Evolutionary conservation across 2,888 invertebrate genomes (phyloP), one percentile per base, ranked within the genome.

Genomic region (Synergus laeviventris): DNA sequence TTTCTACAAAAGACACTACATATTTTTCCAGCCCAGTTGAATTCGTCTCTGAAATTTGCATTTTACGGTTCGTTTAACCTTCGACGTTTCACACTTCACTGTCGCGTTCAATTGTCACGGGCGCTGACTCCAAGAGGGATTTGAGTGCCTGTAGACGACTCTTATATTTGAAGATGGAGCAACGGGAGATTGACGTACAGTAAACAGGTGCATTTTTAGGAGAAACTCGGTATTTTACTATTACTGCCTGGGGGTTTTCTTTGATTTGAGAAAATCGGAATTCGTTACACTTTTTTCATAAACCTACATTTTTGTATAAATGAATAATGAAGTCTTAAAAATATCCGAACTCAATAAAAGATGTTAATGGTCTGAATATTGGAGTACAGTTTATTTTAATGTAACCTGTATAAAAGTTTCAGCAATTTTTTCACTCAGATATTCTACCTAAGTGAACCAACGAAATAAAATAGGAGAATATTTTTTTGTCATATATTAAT

Each of bases 1-100:
- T 66, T 42, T 45, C 21, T 24, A 16, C 16, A 21, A 66, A 49
- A 70, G 31, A 45, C 8, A 21, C 14, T 42, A 14, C 12, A 66
- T 21, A 66, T 66, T 66, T 66, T 24, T 31, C 36, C 9, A 31
- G 56, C 21, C 16, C 38, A 21, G 16, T 66, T 74, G 62, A 56
- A 62, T 61, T 78, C 76, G 54, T 36, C 77, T 75, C 74, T 78
- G 76, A 81, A 80, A 73, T 76, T 77, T 80, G 78, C 77, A 81
- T 80, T 76, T 42, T 9, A 60, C 73, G 82, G 84, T 87, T 86
- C 86, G 85, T 86, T 86, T 84, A 87, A 86, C 82, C 76, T 77
- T 75, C 76, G 78, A 74, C 81, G 74, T 78, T 76, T 74, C 77
- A 59, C 74, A 76, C 76, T 76, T 73, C 49, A 39, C 62, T 73